phyloP scores from a whole-genome alignment of 2,113 vertebrate genomes.

The Eonycteris spelaea region DNA sequence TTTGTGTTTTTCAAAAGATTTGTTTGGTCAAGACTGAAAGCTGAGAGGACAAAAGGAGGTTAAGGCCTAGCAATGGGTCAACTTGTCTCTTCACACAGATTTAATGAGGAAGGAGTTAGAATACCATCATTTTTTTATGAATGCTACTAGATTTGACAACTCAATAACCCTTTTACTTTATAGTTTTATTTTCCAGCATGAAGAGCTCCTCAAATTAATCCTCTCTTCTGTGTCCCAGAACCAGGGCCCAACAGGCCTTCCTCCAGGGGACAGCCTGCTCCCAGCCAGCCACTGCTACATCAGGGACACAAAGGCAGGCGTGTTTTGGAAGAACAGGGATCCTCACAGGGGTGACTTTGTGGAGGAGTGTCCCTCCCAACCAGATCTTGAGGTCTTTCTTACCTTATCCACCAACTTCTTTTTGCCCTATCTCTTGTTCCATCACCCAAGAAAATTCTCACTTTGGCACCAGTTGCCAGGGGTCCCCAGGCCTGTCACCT shows the following conservation, averaged over 20 bases:
- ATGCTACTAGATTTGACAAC: neutral
- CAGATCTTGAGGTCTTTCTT: neutral
- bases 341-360: neutral
- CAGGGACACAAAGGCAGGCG: neutral
- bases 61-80: neutral
- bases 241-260: neutral
- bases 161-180: neutral
- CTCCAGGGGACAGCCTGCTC: neutral
- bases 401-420: neutral
- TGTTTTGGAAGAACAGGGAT: neutral
- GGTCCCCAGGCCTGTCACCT: neutral
- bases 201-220: neutral
- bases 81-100: neutral
- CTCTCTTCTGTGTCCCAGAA: neutral
- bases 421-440: neutral
- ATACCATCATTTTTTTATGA: conserved; percentile 26
- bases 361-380: neutral
- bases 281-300: accelerated
- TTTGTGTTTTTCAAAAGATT: neutral
- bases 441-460: neutral
- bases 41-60: neutral
- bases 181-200: neutral
- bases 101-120: neutral
- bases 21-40: neutral
- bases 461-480: neutral